phyloP scores from a whole-genome alignment of 2,888 invertebrate species.

The Acrobasis suavella region DNA sequence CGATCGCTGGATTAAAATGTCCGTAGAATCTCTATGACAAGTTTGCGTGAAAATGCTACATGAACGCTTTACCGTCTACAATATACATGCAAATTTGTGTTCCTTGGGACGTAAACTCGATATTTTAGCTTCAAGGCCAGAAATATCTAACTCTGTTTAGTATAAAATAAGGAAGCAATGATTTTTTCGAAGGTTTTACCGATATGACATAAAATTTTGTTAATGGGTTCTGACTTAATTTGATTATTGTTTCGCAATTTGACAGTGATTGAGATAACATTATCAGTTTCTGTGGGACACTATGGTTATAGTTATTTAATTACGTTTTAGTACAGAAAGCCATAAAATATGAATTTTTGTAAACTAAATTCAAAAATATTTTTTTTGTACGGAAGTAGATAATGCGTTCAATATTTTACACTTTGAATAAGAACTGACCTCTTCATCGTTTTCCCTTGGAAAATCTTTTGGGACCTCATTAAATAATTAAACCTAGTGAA shows the following conservation, averaged over 20 bases:
- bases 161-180: background rate
- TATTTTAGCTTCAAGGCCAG: background rate
- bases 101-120: constrained; percentile 17
- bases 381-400: too few relatives aligned
- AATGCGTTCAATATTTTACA: too few relatives aligned
- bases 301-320: background rate
- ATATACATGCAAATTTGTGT: constrained; percentile 46
- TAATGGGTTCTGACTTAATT: too few relatives aligned
- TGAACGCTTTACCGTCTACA: constrained; percentile 52
- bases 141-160: background rate
- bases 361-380: too few relatives aligned
- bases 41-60: constrained; percentile 55
- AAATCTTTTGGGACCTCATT: too few relatives aligned
- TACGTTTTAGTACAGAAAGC: background rate
- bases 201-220: too few relatives aligned
- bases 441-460: too few relatives aligned
- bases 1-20: constrained; percentile 67
- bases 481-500: too few relatives aligned
- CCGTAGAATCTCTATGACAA: constrained; percentile 41
- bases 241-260: background rate
- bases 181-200: background rate
- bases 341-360: background rate
- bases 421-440: too few relatives aligned
- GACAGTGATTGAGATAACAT: background rate
- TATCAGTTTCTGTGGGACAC: background rate